Evolutionary conservation across 2,113 vertebrate genomes (phyloP).

Genomic region (Amphilophus citrinellus): DNA sequence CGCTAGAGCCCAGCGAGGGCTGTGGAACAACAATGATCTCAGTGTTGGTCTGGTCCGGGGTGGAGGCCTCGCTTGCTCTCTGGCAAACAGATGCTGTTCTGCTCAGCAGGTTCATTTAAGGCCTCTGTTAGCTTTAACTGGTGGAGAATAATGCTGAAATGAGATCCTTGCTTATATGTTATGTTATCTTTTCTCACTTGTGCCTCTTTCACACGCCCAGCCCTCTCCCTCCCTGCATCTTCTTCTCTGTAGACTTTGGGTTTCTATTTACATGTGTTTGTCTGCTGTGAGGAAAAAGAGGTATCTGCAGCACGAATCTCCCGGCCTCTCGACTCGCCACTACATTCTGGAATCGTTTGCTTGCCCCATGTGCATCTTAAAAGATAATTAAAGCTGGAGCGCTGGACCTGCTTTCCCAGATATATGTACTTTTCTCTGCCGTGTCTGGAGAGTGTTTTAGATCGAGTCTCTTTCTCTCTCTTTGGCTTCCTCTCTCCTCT

Average conservation of each 20-base stretch:
- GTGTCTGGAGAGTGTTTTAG: slow-evolving; percentile 58
- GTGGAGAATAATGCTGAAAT: slow-evolving; percentile 3
- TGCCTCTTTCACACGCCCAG: background rate
- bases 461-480: slow-evolving; percentile 22
- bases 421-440: slow-evolving; percentile 46
- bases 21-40: slow-evolving; percentile 64
- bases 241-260: background rate
- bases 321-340: background rate
- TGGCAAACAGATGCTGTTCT: slow-evolving; percentile 51
- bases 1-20: slow-evolving; percentile 6
- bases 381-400: slow-evolving; percentile 59
- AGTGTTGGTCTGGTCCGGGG: slow-evolving; percentile 52
- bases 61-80: slow-evolving; percentile 38
- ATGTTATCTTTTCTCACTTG: background rate
- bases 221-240: background rate
- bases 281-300: slow-evolving; percentile 5
- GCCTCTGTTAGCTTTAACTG: slow-evolving; percentile 13
- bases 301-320: slow-evolving; percentile 33
- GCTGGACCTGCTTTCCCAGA: slow-evolving; percentile 44
- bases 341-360: slow-evolving; percentile 21
- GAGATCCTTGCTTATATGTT: background rate
- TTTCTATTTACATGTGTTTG: slow-evolving; percentile 17
- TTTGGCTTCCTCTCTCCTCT: slow-evolving; percentile 19
- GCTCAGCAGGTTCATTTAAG: slow-evolving; percentile 49
- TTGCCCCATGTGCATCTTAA: slow-evolving; percentile 48